Conservation (phyloP, 2,888 invertebrate genomes). For the Tachina grossa region DNA sequence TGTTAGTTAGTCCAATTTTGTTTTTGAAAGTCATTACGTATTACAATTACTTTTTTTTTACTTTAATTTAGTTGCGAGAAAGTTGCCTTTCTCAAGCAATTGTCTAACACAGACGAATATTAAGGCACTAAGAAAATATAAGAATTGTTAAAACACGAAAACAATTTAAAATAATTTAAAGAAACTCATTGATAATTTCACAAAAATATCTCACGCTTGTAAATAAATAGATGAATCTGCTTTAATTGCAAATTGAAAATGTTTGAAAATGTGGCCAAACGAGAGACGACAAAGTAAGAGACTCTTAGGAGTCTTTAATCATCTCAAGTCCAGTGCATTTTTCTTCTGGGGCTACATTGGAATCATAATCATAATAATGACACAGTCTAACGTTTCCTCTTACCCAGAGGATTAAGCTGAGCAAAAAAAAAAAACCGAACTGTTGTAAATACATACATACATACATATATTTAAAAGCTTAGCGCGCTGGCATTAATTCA, state of each 20-base stretch:
- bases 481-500: conserved; percentile 35
- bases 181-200: conserved; percentile 41
- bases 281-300: conserved; percentile 8
- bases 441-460: too few species aligned
- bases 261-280: conserved; percentile 35
- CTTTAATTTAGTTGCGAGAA: conserved; percentile 8
- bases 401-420: conserved; percentile 36
- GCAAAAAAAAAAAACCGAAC: not conserved
- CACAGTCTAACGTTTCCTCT: not conserved
- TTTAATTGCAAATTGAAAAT: conserved; percentile 71
- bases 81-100: not conserved
- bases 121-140: not conserved
- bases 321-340: not conserved
- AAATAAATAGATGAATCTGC: conserved; percentile 69
- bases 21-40: conserved; percentile 5
- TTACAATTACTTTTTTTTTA: not conserved
- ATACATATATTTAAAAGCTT: conserved; percentile 3
- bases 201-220: conserved; percentile 68
- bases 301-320: conserved; percentile 38
- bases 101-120: not conserved
- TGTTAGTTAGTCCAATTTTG: conserved; percentile 35
- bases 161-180: conserved; percentile 68
- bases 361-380: not conserved
- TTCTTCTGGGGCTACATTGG: not conserved
- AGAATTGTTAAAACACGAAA: conserved; percentile 64